Conservation (phyloP, 2,888 invertebrate species). For the Hypolimnas misippus region DNA sequence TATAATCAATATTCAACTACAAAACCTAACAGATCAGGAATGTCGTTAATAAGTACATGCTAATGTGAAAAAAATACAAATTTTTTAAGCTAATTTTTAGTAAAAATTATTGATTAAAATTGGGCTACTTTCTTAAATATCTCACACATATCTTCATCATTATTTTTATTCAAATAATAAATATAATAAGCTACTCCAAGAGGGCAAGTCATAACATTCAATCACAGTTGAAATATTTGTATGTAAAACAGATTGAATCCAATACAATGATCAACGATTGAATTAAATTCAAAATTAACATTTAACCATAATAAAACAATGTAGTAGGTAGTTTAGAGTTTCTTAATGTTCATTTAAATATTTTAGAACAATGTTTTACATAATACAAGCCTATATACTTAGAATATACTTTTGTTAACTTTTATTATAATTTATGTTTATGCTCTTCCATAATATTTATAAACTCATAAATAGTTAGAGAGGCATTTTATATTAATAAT, state of each 20-base stretch:
- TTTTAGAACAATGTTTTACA: neutral
- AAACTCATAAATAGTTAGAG: slow-evolving; percentile 17
- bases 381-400: slow-evolving; percentile 1
- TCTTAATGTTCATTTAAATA: neutral
- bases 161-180: neutral
- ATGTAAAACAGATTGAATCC: neutral
- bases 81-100: neutral
- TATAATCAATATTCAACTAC: neutral
- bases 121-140: no score
- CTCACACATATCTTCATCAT: no score
- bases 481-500: slow-evolving; percentile 16
- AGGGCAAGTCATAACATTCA: neutral
- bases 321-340: neutral
- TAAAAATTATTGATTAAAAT: no score
- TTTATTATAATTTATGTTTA: neutral
- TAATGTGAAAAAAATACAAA: neutral
- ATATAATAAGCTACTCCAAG: neutral
- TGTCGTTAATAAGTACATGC: slow-evolving; percentile 3
- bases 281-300: neutral
- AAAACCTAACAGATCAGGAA: neutral
- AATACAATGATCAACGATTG: neutral
- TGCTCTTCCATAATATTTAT: slow-evolving; percentile 2
- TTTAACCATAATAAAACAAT: neutral
- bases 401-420: neutral
- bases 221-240: neutral